These are phyloP conservation scores for Zonotrichia leucophrys DNA, from an alignment of 2,113 vertebrate species.

Conservation along the genomic window DNA sequence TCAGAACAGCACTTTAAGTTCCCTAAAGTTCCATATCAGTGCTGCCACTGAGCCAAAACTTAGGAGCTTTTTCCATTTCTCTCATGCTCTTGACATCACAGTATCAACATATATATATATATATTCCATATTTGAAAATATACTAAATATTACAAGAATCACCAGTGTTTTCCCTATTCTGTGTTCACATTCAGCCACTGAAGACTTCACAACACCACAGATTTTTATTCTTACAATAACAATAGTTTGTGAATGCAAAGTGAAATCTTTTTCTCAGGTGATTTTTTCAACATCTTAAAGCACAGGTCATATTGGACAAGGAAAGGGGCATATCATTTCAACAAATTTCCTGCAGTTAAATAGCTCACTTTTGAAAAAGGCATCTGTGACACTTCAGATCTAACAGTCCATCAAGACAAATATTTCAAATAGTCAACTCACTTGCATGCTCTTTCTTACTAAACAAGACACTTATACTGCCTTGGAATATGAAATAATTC, in stretches of 20 bases:
- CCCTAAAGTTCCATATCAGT: not conserved
- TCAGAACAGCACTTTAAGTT: not conserved
- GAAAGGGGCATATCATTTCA: not conserved
- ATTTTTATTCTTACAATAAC: not conserved
- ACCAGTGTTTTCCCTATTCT: not conserved
- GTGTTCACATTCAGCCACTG: not conserved
- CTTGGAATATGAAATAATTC: not conserved
- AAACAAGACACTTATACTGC: not conserved
- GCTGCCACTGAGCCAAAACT: not conserved
- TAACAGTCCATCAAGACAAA: not conserved
- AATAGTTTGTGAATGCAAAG: not conserved
- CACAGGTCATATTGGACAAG: not conserved
- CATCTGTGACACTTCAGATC: not conserved
- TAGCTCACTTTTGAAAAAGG: not conserved
- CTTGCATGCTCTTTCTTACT: not conserved
- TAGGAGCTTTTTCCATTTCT: not conserved
- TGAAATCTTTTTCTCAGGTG: not conserved
- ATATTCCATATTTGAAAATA: not conserved
- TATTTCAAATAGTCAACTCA: not conserved
- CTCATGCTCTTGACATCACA: not conserved
- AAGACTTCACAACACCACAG: not conserved
- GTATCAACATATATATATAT: not conserved
- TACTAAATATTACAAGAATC: not conserved
- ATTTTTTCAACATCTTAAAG: not conserved
- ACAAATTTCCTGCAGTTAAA: not conserved